These are phyloP conservation scores for Chamaea fasciata DNA, from an alignment of 2,113 vertebrate species.

Conservation along the genomic window DNA sequence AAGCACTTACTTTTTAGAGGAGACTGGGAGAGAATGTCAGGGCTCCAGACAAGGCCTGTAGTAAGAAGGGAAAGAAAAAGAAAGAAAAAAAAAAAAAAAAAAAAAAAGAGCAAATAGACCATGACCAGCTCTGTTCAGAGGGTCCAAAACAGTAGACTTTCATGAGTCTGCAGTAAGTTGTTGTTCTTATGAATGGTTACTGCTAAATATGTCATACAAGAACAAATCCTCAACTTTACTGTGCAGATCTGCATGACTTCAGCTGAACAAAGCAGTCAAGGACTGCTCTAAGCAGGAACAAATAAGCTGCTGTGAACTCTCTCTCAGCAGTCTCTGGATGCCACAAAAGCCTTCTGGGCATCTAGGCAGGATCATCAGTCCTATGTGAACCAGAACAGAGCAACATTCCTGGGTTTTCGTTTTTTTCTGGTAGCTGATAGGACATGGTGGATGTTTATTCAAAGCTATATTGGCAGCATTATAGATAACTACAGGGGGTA, in stretches of 20 bases:
- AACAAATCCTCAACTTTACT: not conserved
- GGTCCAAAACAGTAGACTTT: not conserved
- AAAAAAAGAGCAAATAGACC: not conserved
- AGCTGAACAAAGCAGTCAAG: conserved; percentile 23
- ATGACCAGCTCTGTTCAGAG: not conserved
- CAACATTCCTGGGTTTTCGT: not conserved
- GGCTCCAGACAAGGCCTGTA: not conserved
- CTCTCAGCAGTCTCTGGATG: not conserved
- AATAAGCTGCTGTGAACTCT: not conserved
- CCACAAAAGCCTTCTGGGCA: not conserved
- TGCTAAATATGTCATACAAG: not conserved
- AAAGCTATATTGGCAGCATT: not conserved
- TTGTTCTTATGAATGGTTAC: not conserved
- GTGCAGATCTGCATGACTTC: conserved; percentile 20
- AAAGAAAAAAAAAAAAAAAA: not conserved
- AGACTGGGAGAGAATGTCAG: not conserved
- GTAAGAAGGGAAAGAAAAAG: not conserved
- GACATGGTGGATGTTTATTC: not conserved
- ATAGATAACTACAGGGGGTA: not conserved
- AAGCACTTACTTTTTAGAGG: not conserved
- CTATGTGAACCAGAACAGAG: not conserved
- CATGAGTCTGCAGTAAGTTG: not conserved
- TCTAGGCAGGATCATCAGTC: not conserved
- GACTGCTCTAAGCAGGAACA: not conserved
- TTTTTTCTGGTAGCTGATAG: not conserved